Conservation (phyloP, 2,797 vertebrate genomes). For the Melopsittacus undulatus region DNA sequence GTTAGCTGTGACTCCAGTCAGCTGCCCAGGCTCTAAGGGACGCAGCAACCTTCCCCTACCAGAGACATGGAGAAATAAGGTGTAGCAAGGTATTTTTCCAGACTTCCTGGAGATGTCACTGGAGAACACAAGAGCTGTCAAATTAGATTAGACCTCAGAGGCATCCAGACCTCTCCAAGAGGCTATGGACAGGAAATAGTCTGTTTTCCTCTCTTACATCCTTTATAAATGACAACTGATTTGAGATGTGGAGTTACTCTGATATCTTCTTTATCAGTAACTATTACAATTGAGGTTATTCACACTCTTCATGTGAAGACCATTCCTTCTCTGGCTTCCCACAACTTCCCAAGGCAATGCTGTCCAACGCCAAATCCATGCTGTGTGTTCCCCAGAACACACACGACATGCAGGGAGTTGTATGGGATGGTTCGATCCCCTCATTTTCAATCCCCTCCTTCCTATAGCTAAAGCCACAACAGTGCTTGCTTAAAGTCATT, state of each 20-base stretch:
- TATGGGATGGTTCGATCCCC: neutral
- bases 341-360: neutral
- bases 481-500: neutral
- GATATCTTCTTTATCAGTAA: neutral
- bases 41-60: neutral
- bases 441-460: neutral
- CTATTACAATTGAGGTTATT: neutral
- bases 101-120: neutral
- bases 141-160: neutral
- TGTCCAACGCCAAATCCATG: accelerated
- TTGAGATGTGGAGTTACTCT: neutral
- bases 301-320: neutral
- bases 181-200: neutral
- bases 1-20: neutral
- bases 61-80: neutral
- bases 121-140: neutral
- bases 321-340: neutral
- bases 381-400: accelerated
- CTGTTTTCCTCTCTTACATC: neutral
- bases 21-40: neutral
- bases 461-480: neutral
- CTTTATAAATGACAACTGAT: neutral
- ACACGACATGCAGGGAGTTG: accelerated
- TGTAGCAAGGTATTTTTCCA: neutral
- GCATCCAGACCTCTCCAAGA: neutral